Conservation (phyloP, 2,888 invertebrate species). For the Caenorhabditis becei region DNA sequence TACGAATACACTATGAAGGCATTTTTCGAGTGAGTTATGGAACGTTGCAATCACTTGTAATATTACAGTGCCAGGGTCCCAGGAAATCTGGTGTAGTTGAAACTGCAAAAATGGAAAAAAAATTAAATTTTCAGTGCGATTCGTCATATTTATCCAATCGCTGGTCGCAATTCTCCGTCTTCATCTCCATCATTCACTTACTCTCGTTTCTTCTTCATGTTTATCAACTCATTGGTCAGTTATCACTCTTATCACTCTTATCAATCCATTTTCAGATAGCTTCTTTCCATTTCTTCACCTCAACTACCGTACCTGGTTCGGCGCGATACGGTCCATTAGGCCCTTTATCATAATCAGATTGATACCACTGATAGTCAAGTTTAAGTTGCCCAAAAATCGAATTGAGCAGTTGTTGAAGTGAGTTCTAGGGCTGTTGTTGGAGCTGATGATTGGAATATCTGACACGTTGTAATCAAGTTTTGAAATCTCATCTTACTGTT, state of each 20-base stretch:
- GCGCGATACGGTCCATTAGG: slow-evolving; percentile 92
- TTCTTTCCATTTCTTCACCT: slow-evolving; percentile 70
- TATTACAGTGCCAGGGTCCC: too few species aligned
- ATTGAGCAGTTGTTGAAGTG: slow-evolving; percentile 99
- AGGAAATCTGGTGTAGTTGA: too few species aligned
- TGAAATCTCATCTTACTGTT: too few species aligned
- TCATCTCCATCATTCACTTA: slow-evolving; percentile 97
- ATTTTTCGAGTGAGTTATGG: slow-evolving; percentile 88
- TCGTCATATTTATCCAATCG: slow-evolving; percentile 85
- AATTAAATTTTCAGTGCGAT: slow-evolving; percentile 63
- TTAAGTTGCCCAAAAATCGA: slow-evolving; percentile 98
- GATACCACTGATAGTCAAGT: slow-evolving; percentile 95
- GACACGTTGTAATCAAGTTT: too few species aligned
- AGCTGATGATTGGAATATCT: too few species aligned
- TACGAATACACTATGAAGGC: slow-evolving; percentile 97
- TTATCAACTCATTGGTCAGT: slow-evolving; percentile 71
- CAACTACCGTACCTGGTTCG: slow-evolving; percentile 90
- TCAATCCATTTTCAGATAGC: slow-evolving; percentile 43
- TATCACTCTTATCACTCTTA: background rate
- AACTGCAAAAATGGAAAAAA: too few species aligned
- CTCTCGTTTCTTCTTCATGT: slow-evolving; percentile 93
- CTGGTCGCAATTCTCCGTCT: slow-evolving; percentile 99
- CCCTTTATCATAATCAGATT: slow-evolving; percentile 98
- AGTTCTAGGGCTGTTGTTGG: too few species aligned
- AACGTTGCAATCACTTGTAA: too few species aligned